These are phyloP conservation scores for Drosophila robusta DNA, from an alignment of 2,888 invertebrate genomes.

Conservation along the genomic window DNA sequence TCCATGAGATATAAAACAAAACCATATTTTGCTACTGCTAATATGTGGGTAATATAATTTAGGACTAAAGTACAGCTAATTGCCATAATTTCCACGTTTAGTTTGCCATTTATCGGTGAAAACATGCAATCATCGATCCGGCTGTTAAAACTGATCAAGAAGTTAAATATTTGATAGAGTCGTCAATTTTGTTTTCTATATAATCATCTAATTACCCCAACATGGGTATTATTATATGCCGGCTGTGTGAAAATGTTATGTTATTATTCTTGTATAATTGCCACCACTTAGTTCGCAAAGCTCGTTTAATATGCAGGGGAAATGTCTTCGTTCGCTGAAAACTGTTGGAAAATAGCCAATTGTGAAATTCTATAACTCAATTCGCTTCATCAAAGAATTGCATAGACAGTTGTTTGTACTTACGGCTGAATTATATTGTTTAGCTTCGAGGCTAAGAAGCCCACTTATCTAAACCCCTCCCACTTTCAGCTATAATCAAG, in stretches of 20 bases:
- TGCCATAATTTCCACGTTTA: too few relatives aligned
- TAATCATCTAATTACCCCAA: too few relatives aligned
- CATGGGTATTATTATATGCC: background rate
- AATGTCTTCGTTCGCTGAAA: background rate
- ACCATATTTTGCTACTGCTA: too few relatives aligned
- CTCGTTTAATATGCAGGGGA: conserved; percentile 1
- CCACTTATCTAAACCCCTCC: background rate
- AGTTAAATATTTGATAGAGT: too few relatives aligned
- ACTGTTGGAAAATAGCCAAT: conserved; percentile 5
- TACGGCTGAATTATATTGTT: conserved; percentile 13
- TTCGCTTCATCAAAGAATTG: background rate
- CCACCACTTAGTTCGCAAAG: background rate
- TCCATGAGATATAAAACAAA: too few relatives aligned
- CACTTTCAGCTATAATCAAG: background rate
- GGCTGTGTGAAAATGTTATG: background rate
- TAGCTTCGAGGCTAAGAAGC: background rate
- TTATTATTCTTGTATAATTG: background rate
- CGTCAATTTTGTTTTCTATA: too few relatives aligned
- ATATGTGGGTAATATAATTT: too few relatives aligned
- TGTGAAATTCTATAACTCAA: background rate
- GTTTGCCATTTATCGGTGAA: too few relatives aligned
- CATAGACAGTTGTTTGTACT: conserved; percentile 4
- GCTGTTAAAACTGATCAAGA: too few relatives aligned
- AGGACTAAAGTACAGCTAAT: too few relatives aligned
- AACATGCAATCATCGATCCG: too few relatives aligned